Percentiles rank a stretch among this genome's conserved stretches.
phyloP scores from a whole-genome alignment of 2,888 invertebrate genomes.

The Tridacna crocea region DNA sequence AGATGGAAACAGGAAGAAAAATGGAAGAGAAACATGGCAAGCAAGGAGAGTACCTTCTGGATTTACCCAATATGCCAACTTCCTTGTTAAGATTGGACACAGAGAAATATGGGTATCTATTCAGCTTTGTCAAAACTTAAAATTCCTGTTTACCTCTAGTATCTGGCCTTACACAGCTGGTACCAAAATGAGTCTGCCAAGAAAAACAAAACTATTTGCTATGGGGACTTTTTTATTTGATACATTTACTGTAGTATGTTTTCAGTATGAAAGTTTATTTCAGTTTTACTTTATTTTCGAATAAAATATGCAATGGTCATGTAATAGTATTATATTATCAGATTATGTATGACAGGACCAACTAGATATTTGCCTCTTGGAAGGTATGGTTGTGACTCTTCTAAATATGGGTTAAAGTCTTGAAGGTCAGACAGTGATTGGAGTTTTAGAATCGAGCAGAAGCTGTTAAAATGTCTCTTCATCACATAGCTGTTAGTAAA shows the following conservation, averaged over 20 bases:
- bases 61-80: constrained; percentile 35
- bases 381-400: too few species aligned
- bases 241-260: neutral
- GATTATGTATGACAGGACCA: too few species aligned
- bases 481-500: too few species aligned
- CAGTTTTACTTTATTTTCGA: too few species aligned
- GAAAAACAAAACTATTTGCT: neutral
- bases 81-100: constrained; percentile 38
- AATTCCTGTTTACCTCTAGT: too few species aligned
- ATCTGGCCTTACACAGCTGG: neutral
- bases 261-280: neutral
- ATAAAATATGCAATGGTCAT: too few species aligned
- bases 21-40: constrained; percentile 53
- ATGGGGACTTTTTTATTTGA: neutral
- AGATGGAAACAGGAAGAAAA: constrained; percentile 15
- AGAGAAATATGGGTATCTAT: constrained; percentile 47
- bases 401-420: too few species aligned
- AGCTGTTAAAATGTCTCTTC: too few species aligned
- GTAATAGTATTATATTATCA: too few species aligned
- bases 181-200: neutral
- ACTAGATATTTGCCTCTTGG: too few species aligned
- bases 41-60: constrained; percentile 43
- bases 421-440: too few species aligned
- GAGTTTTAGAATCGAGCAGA: too few species aligned
- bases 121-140: neutral